Percentiles rank a stretch among this genome's conserved stretches.
These are phyloP conservation scores for Brienomyrus brachyistius DNA, from an alignment of 2,113 vertebrate genomes.

Conservation along the genomic window DNA sequence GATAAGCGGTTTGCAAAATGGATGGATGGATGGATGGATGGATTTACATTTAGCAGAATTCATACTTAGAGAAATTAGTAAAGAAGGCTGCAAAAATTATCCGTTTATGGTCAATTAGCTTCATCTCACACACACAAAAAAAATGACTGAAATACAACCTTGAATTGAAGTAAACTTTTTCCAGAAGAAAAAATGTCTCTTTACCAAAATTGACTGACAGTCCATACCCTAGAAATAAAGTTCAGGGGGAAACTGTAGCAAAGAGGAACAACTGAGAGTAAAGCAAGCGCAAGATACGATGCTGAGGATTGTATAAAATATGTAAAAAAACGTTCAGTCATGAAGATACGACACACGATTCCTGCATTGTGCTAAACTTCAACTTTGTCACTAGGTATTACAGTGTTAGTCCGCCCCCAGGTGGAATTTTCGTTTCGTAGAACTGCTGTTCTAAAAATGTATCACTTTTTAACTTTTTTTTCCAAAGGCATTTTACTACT, in stretches of 20 bases:
- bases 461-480: too few species aligned
- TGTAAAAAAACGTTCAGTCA: not conserved
- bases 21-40: too few species aligned
- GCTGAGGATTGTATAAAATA: not conserved
- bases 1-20: too few species aligned
- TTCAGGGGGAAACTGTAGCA: not conserved
- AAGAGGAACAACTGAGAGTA: not conserved
- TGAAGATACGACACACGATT: not conserved
- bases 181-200: not conserved
- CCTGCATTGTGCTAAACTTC: not conserved
- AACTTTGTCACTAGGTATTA: not conserved
- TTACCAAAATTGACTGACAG: not conserved
- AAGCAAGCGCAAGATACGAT: not conserved
- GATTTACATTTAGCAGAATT: not conserved
- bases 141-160: not conserved
- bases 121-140: not conserved
- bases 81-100: not conserved
- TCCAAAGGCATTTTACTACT: too few species aligned
- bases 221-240: not conserved
- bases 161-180: not conserved
- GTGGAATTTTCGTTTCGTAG: not conserved
- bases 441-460: too few species aligned
- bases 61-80: not conserved
- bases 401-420: not conserved
- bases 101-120: not conserved